A percentile compares a stretch with the other conserved stretches of the same genome.
phyloP scores from a whole-genome alignment of 2,797 vertebrate genomes.

The Characodon lateralis region DNA sequence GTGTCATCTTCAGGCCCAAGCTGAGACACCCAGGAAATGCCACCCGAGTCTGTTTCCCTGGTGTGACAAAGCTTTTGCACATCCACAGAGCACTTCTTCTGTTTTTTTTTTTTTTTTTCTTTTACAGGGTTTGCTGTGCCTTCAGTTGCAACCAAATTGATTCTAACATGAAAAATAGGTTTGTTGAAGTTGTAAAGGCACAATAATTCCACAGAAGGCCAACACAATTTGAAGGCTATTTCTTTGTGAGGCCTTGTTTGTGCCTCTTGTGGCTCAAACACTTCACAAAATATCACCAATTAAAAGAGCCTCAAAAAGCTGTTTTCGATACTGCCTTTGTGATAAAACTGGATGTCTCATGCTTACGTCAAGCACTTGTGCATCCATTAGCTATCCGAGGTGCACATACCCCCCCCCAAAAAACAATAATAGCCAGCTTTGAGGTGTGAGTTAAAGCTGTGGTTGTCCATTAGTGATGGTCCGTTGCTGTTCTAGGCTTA shows the following conservation, averaged over 20 bases:
- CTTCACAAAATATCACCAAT: constrained; percentile 3
- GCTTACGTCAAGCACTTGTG: background rate
- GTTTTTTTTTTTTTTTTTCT: background rate
- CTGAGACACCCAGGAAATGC: rapidly evolving
- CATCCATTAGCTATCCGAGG: constrained; percentile 2
- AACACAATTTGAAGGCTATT: background rate
- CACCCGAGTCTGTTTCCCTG: background rate
- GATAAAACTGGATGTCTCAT: constrained; percentile 3
- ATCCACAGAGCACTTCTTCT: background rate
- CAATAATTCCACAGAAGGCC: constrained; percentile 1
- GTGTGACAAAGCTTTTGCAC: background rate
- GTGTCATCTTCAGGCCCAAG: background rate
- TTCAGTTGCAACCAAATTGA: constrained; percentile 7
- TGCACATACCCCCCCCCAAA: background rate
- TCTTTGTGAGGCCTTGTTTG: background rate
- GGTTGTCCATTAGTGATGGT: constrained; percentile 67
- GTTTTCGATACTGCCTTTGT: constrained; percentile 18
- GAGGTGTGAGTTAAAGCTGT: constrained; percentile 60
- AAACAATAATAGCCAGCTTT: constrained; percentile 39
- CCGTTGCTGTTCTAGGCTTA: constrained; percentile 64
- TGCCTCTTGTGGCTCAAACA: background rate
- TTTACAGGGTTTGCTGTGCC: background rate
- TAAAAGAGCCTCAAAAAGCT: constrained; percentile 11
- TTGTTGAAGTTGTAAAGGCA: constrained; percentile 1
- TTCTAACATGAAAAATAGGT: background rate